Conservation (phyloP, 2,113 vertebrate species). For the Charadrius vociferus region DNA sequence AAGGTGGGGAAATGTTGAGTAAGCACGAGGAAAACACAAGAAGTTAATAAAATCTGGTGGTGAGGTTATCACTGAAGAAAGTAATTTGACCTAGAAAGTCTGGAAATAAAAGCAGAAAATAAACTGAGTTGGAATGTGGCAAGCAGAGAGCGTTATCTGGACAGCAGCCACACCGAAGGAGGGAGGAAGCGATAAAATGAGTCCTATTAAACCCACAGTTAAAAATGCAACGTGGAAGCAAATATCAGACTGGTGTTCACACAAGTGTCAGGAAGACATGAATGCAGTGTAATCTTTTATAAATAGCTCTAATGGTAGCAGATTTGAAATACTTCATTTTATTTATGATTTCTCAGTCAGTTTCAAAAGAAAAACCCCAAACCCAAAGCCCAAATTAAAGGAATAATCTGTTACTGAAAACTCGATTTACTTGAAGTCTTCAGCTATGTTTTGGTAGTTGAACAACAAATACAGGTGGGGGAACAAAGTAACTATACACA, state of each 20-base stretch:
- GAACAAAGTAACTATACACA: background rate
- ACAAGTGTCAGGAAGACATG: background rate
- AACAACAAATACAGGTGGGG: background rate
- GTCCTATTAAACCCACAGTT: background rate
- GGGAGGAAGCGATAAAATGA: background rate
- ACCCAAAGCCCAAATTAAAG: background rate
- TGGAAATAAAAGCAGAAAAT: background rate
- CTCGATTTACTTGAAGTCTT: background rate
- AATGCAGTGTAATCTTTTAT: background rate
- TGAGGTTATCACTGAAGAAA: background rate
- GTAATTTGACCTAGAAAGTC: background rate
- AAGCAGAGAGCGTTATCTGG: background rate
- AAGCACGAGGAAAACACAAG: background rate
- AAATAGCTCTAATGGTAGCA: fast-evolving
- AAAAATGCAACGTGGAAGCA: background rate
- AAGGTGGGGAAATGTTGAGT: fast-evolving
- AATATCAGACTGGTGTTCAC: background rate
- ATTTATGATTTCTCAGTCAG: background rate
- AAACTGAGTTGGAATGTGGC: background rate
- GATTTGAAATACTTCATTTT: background rate
- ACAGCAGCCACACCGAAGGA: background rate
- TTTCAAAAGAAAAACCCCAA: background rate
- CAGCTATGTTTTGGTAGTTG: background rate
- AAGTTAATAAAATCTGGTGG: background rate
- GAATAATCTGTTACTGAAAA: background rate